Base-by-base conservation (phyloP, 2,113 vertebrate genomes). In the Nycticorax nycticorax region DNA sequence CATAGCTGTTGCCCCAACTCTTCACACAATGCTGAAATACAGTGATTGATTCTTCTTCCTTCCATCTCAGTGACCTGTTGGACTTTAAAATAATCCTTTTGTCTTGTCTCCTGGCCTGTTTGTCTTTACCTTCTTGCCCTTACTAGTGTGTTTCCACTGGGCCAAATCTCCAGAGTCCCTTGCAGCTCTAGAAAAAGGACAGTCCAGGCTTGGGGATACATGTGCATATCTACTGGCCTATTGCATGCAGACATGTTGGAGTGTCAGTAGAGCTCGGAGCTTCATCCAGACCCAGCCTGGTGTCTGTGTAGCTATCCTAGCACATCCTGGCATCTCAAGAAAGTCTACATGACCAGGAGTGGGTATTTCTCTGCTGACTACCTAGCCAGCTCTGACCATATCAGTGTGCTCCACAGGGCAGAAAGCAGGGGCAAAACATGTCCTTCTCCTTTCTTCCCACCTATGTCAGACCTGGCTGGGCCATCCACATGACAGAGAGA, bases 171-270 rank as follows among this genome's bases (percentile, higher is more conserved):
- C 2, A 5, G 27, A 21, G 21, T 32, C 22, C 73, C 13, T n/a
- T 62, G 57, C 14, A 33, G 21, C 3, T 6, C 37, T 75, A 20
- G 48, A 79, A 53, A 33, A 60, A 79, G 28, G 15, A 33, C 19
- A 59, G 57, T 17, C 27, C 27, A 77, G 35, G 5, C 3, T 0
- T 8, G 17, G 12, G 71, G 9, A 52, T 7, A 14, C 8, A 2
- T 1, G 10, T 12, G 37, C 24, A 2, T 28, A 3, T 20, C 6
- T 83, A 8, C 62, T 50, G 63, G 24, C 14, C 18, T 8, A 9
- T 35, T 0, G 14, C 53, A 12, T 0, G 0, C 9, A 57, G 56
- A 8, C 3, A 0, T 8, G 24, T 1, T 41, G 28, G 37, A 59
- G 37, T 1, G 3, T 37, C 37, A 47, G 37, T 6, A 82, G 28